Evolutionary conservation across 2,113 vertebrate species (phyloP).

Genomic region (Psittacara wagleri): DNA sequence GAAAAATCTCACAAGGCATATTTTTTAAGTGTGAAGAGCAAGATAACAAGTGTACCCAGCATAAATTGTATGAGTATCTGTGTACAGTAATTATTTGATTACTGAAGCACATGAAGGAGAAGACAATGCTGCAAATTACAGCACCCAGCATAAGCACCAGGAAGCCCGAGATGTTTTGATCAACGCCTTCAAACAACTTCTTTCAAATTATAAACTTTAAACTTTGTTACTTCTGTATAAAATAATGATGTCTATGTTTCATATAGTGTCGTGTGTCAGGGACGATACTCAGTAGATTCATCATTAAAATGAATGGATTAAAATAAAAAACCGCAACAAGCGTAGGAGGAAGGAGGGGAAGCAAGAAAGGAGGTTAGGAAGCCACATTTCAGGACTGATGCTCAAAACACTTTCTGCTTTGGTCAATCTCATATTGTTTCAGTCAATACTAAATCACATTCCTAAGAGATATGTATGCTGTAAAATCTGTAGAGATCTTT

Average conservation of each 20-base stretch:
- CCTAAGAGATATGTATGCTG: background rate
- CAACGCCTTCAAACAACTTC: background rate
- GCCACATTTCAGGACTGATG: background rate
- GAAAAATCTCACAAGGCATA: background rate
- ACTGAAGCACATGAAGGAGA: background rate
- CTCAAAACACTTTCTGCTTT: background rate
- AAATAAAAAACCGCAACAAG: background rate
- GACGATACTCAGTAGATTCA: background rate
- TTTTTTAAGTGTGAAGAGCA: background rate
- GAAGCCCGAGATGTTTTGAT: background rate
- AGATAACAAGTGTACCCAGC: background rate
- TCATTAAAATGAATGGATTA: background rate
- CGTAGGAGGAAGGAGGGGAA: accelerated
- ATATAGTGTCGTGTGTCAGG: accelerated
- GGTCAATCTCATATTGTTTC: background rate
- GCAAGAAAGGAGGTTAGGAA: background rate
- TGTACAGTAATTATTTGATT: background rate
- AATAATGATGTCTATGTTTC: background rate
- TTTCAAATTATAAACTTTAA: background rate
- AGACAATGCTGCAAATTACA: background rate
- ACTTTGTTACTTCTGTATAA: background rate
- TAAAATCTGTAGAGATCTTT: background rate
- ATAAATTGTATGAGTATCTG: background rate
- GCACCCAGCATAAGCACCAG: background rate
- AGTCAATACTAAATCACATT: background rate